Evolutionary conservation across 1,140 invertebrate genomes (phyloP), one percentile per base, ranked within the genome.

Genomic region (Heliconius hermathena): DNA sequence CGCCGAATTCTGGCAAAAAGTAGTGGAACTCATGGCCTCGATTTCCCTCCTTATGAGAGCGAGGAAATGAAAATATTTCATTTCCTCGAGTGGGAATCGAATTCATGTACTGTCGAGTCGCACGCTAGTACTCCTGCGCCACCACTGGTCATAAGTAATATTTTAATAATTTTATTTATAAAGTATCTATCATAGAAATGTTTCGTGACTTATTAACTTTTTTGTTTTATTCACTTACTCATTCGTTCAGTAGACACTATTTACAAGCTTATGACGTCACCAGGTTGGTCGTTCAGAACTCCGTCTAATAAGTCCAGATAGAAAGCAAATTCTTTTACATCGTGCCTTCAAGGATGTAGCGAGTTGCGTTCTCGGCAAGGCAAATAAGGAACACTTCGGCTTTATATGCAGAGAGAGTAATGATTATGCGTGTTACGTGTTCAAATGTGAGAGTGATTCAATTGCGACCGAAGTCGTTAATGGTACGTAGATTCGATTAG

Each of bases 241-340:
- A 57, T 57, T 57, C 20, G n/a, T n/a, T 57, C 54, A 57, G 5
- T n/a, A 57, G 18, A 57, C 0, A 57, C 22, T 66, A 66, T 66
- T 26, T 66, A 29, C 22, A 66, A 29, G 1, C 9, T 26, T 57
- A 57, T 57, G 54, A 57, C 54, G 54, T 57, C n/a, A 11, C 76
- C 93, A 98, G 95, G 97, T 99, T 26, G 98, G 98, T n/a, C 95
- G 97, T 46, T 96, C 96, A 71, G 98, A 99, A 92, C 95, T 99
- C 36, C 96, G 98, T 71, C 95, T 99, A 1, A 99, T 99, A 77
- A 99, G 98, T 89, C 97, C 98, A 0, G 98, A 99, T 91, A 96
- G 97, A 52, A 99, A 99, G 89, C 97, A 97, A 87, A 96, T 98
- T 26, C 95, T 99, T 29, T 95, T 99, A 3, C 97, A 98, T 88